These are phyloP conservation scores for Noturus placidus DNA, from an alignment of 2,113 vertebrate species.

Conservation along the genomic window DNA sequence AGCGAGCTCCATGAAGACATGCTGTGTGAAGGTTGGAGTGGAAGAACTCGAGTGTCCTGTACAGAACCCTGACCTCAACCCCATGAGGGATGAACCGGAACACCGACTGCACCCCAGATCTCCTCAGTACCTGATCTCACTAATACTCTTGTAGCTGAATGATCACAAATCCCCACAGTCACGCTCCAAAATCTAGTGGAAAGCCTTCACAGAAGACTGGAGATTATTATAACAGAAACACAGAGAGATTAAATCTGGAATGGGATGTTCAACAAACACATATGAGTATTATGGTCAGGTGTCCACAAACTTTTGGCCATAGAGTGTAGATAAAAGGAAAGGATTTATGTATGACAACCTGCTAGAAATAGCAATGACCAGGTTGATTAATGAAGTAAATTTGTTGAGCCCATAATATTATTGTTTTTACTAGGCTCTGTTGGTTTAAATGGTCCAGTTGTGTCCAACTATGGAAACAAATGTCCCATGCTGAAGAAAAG, in stretches of 20 bases:
- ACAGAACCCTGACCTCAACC: too few relatives aligned
- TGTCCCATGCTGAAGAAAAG: background rate
- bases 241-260: background rate
- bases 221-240: background rate
- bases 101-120: too few relatives aligned
- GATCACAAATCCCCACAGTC: too few relatives aligned
- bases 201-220: background rate
- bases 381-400: background rate
- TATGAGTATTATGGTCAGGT: background rate
- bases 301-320: background rate
- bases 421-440: background rate
- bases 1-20: too few relatives aligned
- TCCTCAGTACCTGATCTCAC: too few relatives aligned
- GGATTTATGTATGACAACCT: background rate
- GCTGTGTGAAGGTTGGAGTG: too few relatives aligned
- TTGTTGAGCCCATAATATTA: background rate
- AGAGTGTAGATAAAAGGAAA: background rate
- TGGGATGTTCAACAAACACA: background rate
- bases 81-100: too few relatives aligned
- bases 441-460: background rate
- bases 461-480: background rate
- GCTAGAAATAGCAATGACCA: background rate
- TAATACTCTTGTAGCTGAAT: too few relatives aligned
- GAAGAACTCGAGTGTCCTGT: too few relatives aligned
- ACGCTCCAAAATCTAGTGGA: too few relatives aligned